These are phyloP conservation scores for Galeopterus variegatus DNA, from an alignment of 2,113 vertebrate genomes.

Conservation along the genomic window DNA sequence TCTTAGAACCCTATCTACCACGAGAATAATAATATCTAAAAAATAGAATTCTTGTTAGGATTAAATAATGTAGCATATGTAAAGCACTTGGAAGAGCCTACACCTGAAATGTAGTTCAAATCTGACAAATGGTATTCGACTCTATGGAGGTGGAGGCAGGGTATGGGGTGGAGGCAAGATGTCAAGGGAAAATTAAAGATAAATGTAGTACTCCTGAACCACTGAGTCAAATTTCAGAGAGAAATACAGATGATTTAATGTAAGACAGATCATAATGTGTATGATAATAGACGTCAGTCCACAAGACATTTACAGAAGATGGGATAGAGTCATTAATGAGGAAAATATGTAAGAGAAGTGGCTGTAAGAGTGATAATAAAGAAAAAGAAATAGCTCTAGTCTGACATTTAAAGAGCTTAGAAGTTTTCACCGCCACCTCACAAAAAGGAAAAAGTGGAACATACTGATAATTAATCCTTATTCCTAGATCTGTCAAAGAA, in stretches of 20 bases:
- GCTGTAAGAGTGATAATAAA: background rate
- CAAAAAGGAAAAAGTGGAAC: background rate
- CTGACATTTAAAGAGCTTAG: background rate
- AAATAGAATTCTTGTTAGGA: background rate
- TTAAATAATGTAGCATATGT: background rate
- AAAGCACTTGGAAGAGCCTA: background rate
- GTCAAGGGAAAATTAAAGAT: background rate
- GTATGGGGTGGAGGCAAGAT: background rate
- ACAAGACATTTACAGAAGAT: background rate
- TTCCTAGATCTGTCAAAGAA: background rate
- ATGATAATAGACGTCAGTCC: background rate
- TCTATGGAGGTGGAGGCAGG: too few relatives aligned
- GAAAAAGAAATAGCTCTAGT: background rate
- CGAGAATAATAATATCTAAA: background rate
- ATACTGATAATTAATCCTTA: background rate
- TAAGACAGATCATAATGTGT: background rate
- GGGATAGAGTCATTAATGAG: background rate
- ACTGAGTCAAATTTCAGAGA: background rate
- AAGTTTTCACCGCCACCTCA: background rate
- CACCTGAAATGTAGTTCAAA: background rate
- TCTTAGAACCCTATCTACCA: background rate
- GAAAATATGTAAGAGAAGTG: background rate
- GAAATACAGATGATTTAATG: background rate
- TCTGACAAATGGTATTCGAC: background rate
- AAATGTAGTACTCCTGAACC: background rate